A percentile compares a stretch with the other conserved stretches of the same genome.
These are phyloP conservation scores for Danio kyathit DNA, from an alignment of 2,797 vertebrate species.

Conservation along the genomic window DNA sequence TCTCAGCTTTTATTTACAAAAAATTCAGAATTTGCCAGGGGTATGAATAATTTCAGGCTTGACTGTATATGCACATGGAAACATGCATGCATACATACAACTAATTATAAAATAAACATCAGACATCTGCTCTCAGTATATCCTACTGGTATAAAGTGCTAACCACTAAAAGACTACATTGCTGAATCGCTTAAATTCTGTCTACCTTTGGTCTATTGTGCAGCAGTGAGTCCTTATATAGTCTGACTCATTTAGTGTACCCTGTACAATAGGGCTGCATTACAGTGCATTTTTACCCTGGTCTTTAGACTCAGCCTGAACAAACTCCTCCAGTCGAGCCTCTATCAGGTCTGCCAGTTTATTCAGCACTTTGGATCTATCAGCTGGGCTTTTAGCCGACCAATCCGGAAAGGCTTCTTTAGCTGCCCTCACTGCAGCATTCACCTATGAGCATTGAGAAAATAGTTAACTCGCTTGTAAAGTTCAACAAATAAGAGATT, in stretches of 20 bases:
- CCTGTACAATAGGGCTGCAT: neutral
- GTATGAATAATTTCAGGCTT: too few species aligned
- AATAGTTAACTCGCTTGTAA: neutral
- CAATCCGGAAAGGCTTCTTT: conserved; percentile 88
- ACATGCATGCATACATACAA: too few species aligned
- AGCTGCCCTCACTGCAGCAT: conserved; percentile 89
- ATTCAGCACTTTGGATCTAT: conserved; percentile 85
- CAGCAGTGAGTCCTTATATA: neutral
- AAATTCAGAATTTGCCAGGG: too few species aligned
- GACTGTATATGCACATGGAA: too few species aligned
- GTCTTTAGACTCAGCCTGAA: conserved; percentile 93
- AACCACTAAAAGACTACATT: neutral
- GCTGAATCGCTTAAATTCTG: neutral
- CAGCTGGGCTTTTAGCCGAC: conserved; percentile 84
- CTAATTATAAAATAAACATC: neutral
- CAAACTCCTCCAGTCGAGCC: conserved; percentile 86
- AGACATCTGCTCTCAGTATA: neutral
- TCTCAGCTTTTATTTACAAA: too few species aligned
- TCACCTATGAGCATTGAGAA: conserved; percentile 77
- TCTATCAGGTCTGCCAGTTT: conserved; percentile 92
- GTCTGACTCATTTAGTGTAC: neutral
- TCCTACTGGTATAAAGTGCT: neutral
- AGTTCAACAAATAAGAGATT: neutral
- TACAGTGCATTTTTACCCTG: conserved; percentile 82
- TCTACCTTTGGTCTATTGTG: neutral